Evolutionary conservation across 2,113 vertebrate species (phyloP), one percentile per base, ranked within the genome.

Genomic region (Enhydra lutris): DNA sequence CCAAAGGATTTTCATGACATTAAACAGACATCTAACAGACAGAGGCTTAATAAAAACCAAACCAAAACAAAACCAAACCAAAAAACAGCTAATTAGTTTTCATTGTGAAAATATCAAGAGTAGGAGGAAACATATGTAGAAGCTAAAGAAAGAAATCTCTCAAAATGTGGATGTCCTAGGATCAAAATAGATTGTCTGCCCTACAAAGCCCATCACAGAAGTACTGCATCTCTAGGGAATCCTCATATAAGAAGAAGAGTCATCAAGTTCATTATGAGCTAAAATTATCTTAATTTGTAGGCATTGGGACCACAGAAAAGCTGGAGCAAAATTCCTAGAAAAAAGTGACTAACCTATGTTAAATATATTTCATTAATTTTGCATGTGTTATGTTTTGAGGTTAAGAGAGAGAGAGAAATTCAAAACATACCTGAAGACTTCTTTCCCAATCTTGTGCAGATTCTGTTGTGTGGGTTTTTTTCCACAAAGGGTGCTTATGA

Each of bases 1-100:
- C 69, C 34, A 95, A 67, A 89, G 47, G 63, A 91, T 59, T 96
- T 67, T 81, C 81, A 50, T 87, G 55, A 96, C 59, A 91, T 69
- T 52, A 89, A 91, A 82, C 50, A 96, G 79, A 82, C 10, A 55
- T 96, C 67, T 78, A 82, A 89, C 36, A 94, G 45, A 81, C 26
- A 90, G 4, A 80, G 50, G 10, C 76, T 61, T 57, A 71, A 23
- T 21, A 57, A n/a, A 10, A 55, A 88, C 89, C 65, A 34, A 52
- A 39, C 18, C 9, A 71, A 81, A 23, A 47, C 31, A 45, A 34
- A 69, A 6, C 6, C 83, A 74, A 20, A 73, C 76, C 18, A 52
- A 39, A 45, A 34, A 69, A 3, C 4, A 87, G 11, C 18, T 88
- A 42, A 96, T 97, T 83, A 67, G 29, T 69, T 97, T 95, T 94